Evolutionary conservation across 1,140 invertebrate genomes (phyloP), one percentile per base, ranked within the genome.

Genomic region (Drosophila bocki): DNA sequence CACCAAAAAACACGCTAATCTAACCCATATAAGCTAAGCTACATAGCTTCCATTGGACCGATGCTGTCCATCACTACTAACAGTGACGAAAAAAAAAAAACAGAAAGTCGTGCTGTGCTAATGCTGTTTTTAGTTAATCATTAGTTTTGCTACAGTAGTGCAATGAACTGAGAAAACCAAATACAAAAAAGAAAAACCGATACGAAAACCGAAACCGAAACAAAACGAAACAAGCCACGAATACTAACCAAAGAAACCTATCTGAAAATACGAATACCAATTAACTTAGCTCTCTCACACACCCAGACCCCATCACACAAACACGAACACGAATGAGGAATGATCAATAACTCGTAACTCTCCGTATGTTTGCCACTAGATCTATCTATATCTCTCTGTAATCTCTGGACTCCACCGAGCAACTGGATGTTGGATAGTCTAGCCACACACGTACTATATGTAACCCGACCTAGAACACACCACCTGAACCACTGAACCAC

Each of bases 81-180:
- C 68, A 58, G 75, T 47, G 54, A 13, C 57, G n/a, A 59, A 71
- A 56, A 33, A 53, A 33, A 51, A 50, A 32, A 17, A 26, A 59
- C 57, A 54, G 70, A 77, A 51, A 78, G 68, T 77, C 59, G 54
- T 81, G 82, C 62, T 77, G 63, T 78, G 62, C 44, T 68, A 80
- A 69, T 90, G 72, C 78, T 84, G 70, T 85, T 90, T 68, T 88
- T 90, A 88, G 81, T 88, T 91, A 69, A 69, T 80, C 78, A 88
- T 88, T 88, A 88, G 85, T 90, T 88, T 88, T 84, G 76, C 72
- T 75, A 84, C 69, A 84, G 85, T 88, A 88, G 85, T 91, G 85
- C 84, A 80, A 87, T 82, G 72, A 90, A 87, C 62, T 62, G 63
- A 64, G 58, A 54, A 82, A 61, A 35, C 50, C 51, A 54, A 56